These are phyloP conservation scores for Lathronympha strigana DNA, from an alignment of 2,888 invertebrate genomes.

Conservation along the genomic window DNA sequence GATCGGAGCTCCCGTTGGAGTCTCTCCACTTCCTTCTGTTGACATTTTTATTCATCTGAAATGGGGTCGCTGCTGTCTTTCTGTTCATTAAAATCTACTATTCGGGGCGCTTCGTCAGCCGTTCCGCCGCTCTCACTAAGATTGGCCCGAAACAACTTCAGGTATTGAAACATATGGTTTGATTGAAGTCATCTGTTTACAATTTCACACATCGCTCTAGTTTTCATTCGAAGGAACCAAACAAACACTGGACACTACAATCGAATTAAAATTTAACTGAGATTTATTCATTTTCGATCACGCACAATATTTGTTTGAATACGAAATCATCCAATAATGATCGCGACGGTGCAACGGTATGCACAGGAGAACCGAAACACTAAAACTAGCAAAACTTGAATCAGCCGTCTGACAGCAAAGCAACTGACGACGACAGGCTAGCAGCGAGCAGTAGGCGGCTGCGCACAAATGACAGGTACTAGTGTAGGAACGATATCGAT, in stretches of 20 bases:
- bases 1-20: slow-evolving; percentile 77
- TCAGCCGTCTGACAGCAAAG: slow-evolving; percentile 54
- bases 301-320: slow-evolving; percentile 46
- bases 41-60: slow-evolving; percentile 88
- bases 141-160: slow-evolving; percentile 58
- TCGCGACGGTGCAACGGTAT: slow-evolving; percentile 60
- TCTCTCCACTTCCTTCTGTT: slow-evolving; percentile 86
- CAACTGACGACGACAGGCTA: slow-evolving; percentile 43
- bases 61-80: slow-evolving; percentile 64
- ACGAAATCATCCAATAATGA: slow-evolving; percentile 38
- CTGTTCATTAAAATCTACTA: slow-evolving; percentile 77
- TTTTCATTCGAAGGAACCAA: slow-evolving; percentile 52
- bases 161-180: slow-evolving; percentile 76
- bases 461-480: slow-evolving; percentile 31
- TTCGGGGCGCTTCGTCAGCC: slow-evolving; percentile 56
- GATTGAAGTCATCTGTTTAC: slow-evolving; percentile 72
- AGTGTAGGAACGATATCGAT: slow-evolving; percentile 23
- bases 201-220: slow-evolving; percentile 69
- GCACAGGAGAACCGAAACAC: slow-evolving; percentile 62
- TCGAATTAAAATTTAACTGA: slow-evolving; percentile 49
- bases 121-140: slow-evolving; percentile 54
- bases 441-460: slow-evolving; percentile 18
- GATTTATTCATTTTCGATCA: slow-evolving; percentile 50
- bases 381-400: slow-evolving; percentile 58
- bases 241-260: slow-evolving; percentile 53